phyloP scores from a whole-genome alignment of 2,113 vertebrate species.

The Pimephales promelas region DNA sequence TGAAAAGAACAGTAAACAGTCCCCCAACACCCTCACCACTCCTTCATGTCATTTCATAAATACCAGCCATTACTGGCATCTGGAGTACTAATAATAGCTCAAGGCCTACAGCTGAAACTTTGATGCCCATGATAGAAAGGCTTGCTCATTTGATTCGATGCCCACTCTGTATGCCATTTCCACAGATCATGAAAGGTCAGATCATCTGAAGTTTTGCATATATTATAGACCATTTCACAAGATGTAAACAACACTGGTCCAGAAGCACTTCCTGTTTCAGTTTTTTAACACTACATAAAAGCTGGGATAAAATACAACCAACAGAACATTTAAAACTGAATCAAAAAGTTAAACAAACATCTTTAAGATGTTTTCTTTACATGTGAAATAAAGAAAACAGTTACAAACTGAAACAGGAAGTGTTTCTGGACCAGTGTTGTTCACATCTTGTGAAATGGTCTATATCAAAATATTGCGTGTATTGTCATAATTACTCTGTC shows the following conservation, averaged over 20 bases:
- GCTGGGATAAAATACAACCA: too few relatives aligned
- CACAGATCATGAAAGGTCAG: constrained; percentile 3
- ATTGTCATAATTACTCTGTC: not conserved
- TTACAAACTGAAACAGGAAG: too few relatives aligned
- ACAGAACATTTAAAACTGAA: too few relatives aligned
- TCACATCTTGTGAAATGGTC: too few relatives aligned
- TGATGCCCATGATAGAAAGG: constrained; percentile 19
- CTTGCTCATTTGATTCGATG: not conserved
- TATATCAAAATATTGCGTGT: not conserved
- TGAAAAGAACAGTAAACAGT: not conserved
- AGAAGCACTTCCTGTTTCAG: too few relatives aligned
- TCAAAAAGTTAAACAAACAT: too few relatives aligned
- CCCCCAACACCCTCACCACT: not conserved
- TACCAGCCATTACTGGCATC: constrained; percentile 21
- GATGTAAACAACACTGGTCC: too few relatives aligned
- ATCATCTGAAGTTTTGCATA: not conserved
- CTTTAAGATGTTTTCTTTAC: too few relatives aligned
- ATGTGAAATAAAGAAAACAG: too few relatives aligned
- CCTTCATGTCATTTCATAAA: constrained; percentile 30
- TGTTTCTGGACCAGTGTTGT: too few relatives aligned
- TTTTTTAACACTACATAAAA: too few relatives aligned
- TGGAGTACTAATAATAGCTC: constrained; percentile 31
- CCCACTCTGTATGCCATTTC: constrained; percentile 2
- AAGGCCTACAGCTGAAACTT: constrained; percentile 34
- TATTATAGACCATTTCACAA: too few relatives aligned